phyloP scores from a whole-genome alignment of 1,140 invertebrate species.

The Matsumurasca onukii region DNA sequence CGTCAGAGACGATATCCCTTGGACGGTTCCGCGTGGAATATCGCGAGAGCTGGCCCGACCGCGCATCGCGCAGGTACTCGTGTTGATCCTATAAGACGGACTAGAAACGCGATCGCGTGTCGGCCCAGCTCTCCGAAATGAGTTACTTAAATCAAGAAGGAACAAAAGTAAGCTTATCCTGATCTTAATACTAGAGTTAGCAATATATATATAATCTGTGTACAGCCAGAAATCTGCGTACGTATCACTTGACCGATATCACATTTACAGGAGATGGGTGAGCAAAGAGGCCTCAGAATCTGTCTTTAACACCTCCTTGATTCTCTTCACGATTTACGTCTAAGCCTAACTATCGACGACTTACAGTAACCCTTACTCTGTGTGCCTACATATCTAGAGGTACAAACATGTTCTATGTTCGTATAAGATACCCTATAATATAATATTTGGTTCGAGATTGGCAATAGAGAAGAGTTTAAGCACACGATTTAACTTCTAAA shows the following conservation, averaged over 20 bases:
- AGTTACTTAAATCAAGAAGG: constrained; percentile 17
- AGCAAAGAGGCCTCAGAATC: constrained; percentile 38
- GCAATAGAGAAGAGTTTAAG: constrained; percentile 38
- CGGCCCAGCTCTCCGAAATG: neutral
- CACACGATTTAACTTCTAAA: constrained; percentile 30
- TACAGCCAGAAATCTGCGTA: constrained; percentile 40
- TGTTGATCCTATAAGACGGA: constrained; percentile 12
- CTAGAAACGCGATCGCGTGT: constrained; percentile 15
- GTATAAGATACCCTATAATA: constrained; percentile 22
- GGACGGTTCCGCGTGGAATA: constrained; percentile 16
- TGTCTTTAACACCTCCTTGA: constrained; percentile 28
- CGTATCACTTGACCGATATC: constrained; percentile 40
- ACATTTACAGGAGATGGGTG: constrained; percentile 39
- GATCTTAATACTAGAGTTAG: constrained; percentile 33
- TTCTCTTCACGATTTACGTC: constrained; percentile 23
- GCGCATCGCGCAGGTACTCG: constrained; percentile 10
- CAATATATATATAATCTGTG: constrained; percentile 35
- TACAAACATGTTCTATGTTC: constrained; percentile 29
- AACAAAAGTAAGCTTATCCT: constrained; percentile 23
- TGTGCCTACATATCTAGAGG: constrained; percentile 31
- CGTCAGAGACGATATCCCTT: constrained; percentile 19
- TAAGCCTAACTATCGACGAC: constrained; percentile 31
- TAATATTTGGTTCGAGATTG: constrained; percentile 41
- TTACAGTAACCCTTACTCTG: constrained; percentile 32
- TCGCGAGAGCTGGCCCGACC: constrained; percentile 6